Conservation (phyloP, 2,888 invertebrate species). For the Xestoiulus laeticollis region DNA sequence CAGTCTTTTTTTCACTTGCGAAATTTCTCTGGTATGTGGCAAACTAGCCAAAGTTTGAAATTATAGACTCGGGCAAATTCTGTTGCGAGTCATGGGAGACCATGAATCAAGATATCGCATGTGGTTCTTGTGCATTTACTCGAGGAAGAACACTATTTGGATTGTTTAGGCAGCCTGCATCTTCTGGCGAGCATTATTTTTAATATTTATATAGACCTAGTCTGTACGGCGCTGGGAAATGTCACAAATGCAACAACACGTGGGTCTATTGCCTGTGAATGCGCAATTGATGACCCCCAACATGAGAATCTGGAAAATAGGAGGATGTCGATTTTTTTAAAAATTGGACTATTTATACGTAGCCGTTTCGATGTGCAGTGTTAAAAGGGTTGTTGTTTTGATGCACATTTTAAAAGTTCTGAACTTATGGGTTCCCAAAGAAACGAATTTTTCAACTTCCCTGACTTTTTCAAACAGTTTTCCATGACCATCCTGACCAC, state of each 20-base stretch:
- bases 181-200: constrained; percentile 1
- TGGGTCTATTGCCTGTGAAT: background rate
- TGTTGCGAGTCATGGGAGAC: constrained; percentile 4
- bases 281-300: background rate
- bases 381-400: too few relatives aligned
- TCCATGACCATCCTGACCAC: too few relatives aligned
- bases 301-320: too few relatives aligned
- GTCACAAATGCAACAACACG: constrained; percentile 2
- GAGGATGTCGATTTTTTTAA: too few relatives aligned
- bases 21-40: constrained; percentile 26
- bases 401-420: too few relatives aligned
- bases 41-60: constrained; percentile 26
- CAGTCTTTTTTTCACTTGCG: constrained; percentile 7
- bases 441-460: too few relatives aligned
- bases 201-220: background rate
- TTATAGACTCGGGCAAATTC: constrained; percentile 12
- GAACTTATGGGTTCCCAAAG: too few relatives aligned
- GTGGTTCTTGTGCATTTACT: background rate
- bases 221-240: constrained; percentile 20
- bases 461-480: too few relatives aligned
- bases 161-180: constrained; percentile 1
- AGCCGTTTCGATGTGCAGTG: too few relatives aligned
- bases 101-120: constrained; percentile 11
- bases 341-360: too few relatives aligned
- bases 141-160: constrained; percentile 6